Evolutionary conservation across 2,113 vertebrate species (phyloP).

Genomic region (Corythaeola cristata): DNA sequence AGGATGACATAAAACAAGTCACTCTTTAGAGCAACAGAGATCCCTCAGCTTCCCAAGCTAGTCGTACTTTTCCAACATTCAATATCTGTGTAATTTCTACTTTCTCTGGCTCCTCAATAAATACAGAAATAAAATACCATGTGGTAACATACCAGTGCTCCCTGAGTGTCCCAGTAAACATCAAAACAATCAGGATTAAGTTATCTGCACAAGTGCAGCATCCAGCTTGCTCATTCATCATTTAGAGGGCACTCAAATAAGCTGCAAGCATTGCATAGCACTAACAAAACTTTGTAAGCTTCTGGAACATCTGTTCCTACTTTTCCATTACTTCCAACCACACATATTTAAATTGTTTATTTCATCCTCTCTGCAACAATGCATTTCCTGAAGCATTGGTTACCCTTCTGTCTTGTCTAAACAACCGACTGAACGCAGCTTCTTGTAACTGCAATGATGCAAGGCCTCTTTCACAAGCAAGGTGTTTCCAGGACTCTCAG

Average conservation of each 20-base stretch:
- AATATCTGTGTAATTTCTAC: neutral
- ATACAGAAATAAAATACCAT: neutral
- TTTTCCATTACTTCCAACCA: neutral
- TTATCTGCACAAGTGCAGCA: neutral
- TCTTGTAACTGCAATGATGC: fast-evolving
- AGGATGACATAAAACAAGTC: neutral
- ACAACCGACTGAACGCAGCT: neutral
- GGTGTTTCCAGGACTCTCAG: neutral
- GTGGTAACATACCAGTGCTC: neutral
- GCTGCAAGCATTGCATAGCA: neutral
- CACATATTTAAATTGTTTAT: neutral
- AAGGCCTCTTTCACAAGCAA: neutral
- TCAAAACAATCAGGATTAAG: neutral
- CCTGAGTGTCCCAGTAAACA: neutral
- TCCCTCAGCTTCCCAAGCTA: neutral
- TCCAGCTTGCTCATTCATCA: neutral
- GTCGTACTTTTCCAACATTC: neutral
- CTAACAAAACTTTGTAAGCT: neutral
- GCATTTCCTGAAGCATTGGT: neutral
- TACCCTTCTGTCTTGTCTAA: neutral
- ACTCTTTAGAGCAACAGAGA: neutral
- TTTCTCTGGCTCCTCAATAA: neutral
- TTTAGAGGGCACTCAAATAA: neutral
- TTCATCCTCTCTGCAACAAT: neutral
- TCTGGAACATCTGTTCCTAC: neutral